Evolutionary conservation across 2,888 invertebrate species (phyloP), one percentile per base, ranked within the genome.

Genomic region (Noctua comes): DNA sequence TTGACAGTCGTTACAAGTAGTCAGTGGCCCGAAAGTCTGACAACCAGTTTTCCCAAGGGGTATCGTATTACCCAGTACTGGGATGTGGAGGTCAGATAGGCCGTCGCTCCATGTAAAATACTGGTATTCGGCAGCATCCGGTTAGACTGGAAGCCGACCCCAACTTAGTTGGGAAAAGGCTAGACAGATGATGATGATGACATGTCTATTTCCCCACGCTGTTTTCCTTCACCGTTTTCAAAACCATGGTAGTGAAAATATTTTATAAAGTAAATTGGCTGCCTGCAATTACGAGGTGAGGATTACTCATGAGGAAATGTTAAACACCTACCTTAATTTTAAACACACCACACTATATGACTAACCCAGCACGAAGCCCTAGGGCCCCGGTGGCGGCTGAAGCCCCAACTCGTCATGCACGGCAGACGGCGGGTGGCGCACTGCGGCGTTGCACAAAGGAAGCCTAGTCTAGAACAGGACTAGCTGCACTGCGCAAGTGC

Each of bases 361-460:
- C 13, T 59, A 6, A 27, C 6, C 16, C 16, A 27, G 27, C 27
- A 7, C 59, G 59, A 27, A 27, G 59, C 7, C 59, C 27, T 16
- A 27, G 59, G 59, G 16, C 68, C 27, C 18, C 43, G 24, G 4
- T 24, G 7, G 16, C 21, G 7, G 46, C 10, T 31, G 0, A 68
- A 21, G 40, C 43, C 7, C 27, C 4, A n/a, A 57, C 68, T 8
- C 31, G 24, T 51, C 10, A 24, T n/a, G 11, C 31, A 24, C 57
- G 75, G 13, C 46, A n/a, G 7, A 43, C 76, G 13, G n/a, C 46
- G 16, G 18, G 24, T 11, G 36, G 16, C 69, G 77, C 78, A 78
- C 77, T 78, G 59, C 59, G 27, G 27, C 27, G 27, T 59, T 59
- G 16, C 27, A 59, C 59, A 59, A 59, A 59, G 6, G 7, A 59